Evolutionary conservation across 2,113 vertebrate species (phyloP), one percentile per base, ranked within the genome.

Genomic region (Stercorarius parasiticus): DNA sequence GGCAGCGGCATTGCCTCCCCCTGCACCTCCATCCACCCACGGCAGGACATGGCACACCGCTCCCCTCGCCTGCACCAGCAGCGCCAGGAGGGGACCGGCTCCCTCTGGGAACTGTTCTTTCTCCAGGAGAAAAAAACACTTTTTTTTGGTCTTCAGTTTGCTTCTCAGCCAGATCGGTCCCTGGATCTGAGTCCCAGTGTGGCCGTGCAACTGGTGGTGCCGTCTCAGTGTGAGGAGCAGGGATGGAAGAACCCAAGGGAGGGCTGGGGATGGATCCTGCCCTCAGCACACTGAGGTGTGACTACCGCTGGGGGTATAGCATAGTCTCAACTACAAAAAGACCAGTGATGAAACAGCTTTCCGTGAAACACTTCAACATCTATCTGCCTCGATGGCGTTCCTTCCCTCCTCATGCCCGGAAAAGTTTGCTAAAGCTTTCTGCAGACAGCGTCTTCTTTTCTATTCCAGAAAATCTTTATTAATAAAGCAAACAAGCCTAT

Each of bases 61-160:
- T 72, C 15, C 30, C 38, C 53, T 84, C 4, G 3, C 50, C 50
- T 40, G 40, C 42, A 27, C 27, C 53, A 32, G 50, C 64, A 73
- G 29, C 1, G 0, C 50, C 5, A 3, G n/a, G 45, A 91, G 25
- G 10, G 0, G 0, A 91, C 56, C 10, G 2, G 32, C n/a, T 81
- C 43, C n/a, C 23, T 64, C 58, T 77, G 38, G 17, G 32, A 76
- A 45, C 4, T 43, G 10, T 18, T 62, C 34, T 91, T 86, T 53
- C 36, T 83, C 53, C 43, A 5, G 8, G n/a, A 59, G 55, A 49
- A 50, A 45, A 87, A 77, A 59, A 15, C 0, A 0, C 1, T 2
- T 18, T 13, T 22, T 34, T 66, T 19, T 7, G 6, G 5, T 56
- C 30, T 66, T 74, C 45, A 49, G 69, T 50, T 78, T 66, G 15